Conservation (phyloP, 1,140 invertebrate genomes). For the Bombyx mori region DNA sequence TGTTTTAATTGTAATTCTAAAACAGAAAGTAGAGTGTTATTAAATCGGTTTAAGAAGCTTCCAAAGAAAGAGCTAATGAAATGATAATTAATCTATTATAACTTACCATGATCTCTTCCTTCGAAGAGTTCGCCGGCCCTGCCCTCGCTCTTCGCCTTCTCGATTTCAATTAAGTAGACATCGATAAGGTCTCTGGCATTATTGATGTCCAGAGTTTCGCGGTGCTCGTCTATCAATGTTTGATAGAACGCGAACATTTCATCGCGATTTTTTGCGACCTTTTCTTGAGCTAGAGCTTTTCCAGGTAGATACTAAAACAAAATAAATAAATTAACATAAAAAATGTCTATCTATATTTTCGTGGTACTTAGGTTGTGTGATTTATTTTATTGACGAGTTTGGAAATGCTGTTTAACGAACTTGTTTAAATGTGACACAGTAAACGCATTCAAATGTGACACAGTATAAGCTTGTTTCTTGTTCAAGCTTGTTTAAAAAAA, state of each 20-base stretch:
- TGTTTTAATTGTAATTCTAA: constrained; percentile 91
- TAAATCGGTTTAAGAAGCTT: no score
- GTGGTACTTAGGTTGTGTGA: no score
- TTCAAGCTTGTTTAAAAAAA: no score
- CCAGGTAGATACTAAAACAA: constrained; percentile 80
- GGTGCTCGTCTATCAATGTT: constrained; percentile 85
- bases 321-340: background rate
- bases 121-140: constrained; percentile 81
- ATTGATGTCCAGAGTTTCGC: constrained; percentile 79
- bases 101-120: constrained; percentile 82
- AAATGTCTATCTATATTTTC: no score
- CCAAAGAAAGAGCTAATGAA: no score
- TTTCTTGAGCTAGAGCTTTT: constrained; percentile 78
- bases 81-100: constrained; percentile 7
- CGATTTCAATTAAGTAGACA: constrained; percentile 87
- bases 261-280: constrained; percentile 84
- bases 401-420: no score
- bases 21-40: constrained; percentile 19
- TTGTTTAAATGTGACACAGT: no score
- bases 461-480: no score
- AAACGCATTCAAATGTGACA: no score
- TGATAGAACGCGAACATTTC: constrained; percentile 90
- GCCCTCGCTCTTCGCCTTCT: constrained; percentile 83
- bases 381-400: no score
- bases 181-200: constrained; percentile 90